These are phyloP conservation scores for Danio kyathit DNA, from an alignment of 2,797 vertebrate species.

Conservation along the genomic window DNA sequence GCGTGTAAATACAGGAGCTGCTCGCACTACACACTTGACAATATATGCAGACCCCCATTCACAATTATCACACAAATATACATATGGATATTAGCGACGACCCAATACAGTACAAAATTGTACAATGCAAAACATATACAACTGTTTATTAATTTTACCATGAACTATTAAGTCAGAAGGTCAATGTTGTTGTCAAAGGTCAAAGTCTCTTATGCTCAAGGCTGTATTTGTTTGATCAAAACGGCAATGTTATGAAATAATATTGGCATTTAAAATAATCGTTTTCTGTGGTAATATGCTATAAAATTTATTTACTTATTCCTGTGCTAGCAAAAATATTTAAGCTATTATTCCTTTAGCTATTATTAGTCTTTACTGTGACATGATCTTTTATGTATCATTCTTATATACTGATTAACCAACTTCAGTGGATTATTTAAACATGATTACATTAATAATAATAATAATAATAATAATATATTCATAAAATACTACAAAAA, in stretches of 20 bases:
- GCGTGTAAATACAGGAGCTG: constrained; percentile 68
- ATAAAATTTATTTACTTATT: background rate
- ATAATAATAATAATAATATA: too few relatives aligned
- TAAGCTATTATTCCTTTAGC: too few relatives aligned
- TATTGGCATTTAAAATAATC: background rate
- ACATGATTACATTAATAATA: too few relatives aligned
- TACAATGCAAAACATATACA: background rate
- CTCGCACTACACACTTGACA: constrained; percentile 7
- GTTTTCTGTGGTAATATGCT: background rate
- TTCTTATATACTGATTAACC: too few relatives aligned
- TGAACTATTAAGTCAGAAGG: background rate
- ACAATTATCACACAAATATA: background rate
- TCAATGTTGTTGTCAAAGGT: background rate
- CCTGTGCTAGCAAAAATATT: too few relatives aligned
- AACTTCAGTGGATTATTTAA: too few relatives aligned
- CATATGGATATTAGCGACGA: background rate
- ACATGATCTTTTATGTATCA: too few relatives aligned
- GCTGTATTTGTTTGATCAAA: background rate
- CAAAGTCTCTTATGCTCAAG: background rate
- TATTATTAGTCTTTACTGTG: too few relatives aligned
- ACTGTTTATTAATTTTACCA: constrained; percentile 9
- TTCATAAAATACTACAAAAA: too few relatives aligned
- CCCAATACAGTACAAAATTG: background rate
- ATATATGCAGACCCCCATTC: constrained; percentile 27
- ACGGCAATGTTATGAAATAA: background rate